Evolutionary conservation across 2,797 vertebrate genomes (phyloP).

Genomic region (Centropyge bicolor): DNA sequence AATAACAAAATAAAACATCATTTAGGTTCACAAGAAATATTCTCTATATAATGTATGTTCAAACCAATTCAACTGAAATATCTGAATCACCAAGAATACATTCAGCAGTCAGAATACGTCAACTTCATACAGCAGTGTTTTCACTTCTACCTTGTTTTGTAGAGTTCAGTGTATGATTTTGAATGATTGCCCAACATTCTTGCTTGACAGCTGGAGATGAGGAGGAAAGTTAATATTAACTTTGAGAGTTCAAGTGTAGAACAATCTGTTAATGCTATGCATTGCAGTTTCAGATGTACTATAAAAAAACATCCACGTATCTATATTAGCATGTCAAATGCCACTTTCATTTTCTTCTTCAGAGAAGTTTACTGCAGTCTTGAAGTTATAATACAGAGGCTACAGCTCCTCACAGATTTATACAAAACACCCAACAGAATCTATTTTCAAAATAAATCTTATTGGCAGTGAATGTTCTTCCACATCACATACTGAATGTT

Average conservation of each 20-base stretch:
- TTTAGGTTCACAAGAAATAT: constrained; percentile 11
- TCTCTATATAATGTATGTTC: neutral
- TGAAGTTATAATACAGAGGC: neutral
- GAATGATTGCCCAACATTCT: neutral
- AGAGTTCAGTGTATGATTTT: neutral
- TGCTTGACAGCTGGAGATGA: neutral
- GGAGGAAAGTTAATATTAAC: neutral
- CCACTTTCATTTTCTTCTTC: neutral
- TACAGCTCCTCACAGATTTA: constrained; percentile 7
- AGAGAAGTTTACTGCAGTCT: neutral
- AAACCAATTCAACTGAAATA: neutral
- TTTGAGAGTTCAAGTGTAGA: neutral
- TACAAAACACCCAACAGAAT: constrained; percentile 32
- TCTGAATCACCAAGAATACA: constrained; percentile 22
- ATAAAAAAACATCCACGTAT: neutral
- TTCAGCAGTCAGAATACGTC: constrained; percentile 36
- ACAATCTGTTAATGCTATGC: neutral
- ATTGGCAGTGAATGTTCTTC: constrained; percentile 24
- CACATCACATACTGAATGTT: neutral
- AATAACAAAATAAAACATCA: constrained; percentile 31
- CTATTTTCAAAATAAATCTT: constrained; percentile 24
- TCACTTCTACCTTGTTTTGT: neutral
- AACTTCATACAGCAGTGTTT: constrained; percentile 5
- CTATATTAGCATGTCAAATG: neutral
- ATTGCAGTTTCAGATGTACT: constrained; percentile 1